Evolutionary conservation across 2,888 invertebrate species (phyloP).

Genomic region (Mechanitis mazaeus): DNA sequence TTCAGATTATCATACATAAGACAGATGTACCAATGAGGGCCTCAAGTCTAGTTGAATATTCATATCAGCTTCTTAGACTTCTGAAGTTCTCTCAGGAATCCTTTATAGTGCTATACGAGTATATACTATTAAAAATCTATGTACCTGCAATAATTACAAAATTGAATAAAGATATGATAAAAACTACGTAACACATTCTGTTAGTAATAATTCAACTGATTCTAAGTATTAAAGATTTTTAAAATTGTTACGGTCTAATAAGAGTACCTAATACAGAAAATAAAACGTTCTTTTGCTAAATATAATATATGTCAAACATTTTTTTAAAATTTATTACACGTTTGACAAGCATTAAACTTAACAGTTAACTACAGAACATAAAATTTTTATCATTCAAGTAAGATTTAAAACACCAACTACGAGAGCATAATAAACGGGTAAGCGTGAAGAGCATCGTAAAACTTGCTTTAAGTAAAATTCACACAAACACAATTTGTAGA

Average conservation of each 20-base stretch:
- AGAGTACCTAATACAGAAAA: too few relatives aligned
- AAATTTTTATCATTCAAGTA: slow-evolving; percentile 16
- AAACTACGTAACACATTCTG: too few relatives aligned
- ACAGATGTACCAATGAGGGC: not conserved
- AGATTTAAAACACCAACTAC: slow-evolving; percentile 14
- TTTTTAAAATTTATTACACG: not conserved
- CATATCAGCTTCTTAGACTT: slow-evolving; percentile 4
- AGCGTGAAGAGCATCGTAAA: slow-evolving; percentile 24
- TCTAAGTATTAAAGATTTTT: too few relatives aligned
- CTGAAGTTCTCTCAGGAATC: not conserved
- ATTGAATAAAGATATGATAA: too few relatives aligned
- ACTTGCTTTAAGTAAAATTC: not conserved
- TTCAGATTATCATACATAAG: too few relatives aligned
- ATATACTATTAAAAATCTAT: not conserved
- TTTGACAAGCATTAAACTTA: not conserved
- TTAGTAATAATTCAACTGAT: too few relatives aligned
- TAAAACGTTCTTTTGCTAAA: too few relatives aligned
- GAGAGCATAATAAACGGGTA: slow-evolving; percentile 26
- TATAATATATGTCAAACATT: not conserved
- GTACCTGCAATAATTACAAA: not conserved
- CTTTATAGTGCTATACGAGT: not conserved
- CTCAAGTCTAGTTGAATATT: not conserved
- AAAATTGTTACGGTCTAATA: too few relatives aligned
- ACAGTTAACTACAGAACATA: not conserved
- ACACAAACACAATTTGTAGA: not conserved